phyloP scores from a whole-genome alignment of 2,797 vertebrate species.

The Simalia tracyae region DNA sequence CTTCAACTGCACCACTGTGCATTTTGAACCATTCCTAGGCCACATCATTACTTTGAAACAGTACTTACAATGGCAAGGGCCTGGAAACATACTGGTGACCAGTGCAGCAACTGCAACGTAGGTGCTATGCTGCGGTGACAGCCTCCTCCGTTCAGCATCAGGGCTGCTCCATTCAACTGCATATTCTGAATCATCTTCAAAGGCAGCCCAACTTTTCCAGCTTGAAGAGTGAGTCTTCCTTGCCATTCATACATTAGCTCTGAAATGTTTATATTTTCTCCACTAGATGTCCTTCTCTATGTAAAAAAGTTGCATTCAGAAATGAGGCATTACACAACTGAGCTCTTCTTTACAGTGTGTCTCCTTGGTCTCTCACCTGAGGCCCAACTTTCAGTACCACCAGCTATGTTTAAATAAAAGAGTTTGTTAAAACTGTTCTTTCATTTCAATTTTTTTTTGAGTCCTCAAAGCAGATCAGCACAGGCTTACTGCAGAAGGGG shows the following conservation, averaged over 20 bases:
- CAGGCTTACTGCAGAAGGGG: neutral
- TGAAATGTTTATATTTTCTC: neutral
- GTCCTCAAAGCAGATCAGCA: neutral
- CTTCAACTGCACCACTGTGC: too few relatives aligned
- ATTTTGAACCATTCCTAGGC: neutral
- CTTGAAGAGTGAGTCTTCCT: neutral
- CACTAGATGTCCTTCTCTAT: slow-evolving; percentile 25
- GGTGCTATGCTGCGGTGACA: neutral
- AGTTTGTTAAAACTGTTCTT: neutral
- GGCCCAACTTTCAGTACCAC: neutral
- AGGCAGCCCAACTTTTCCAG: neutral
- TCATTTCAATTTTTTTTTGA: neutral
- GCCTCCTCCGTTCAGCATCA: neutral
- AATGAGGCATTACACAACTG: neutral
- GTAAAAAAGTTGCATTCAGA: neutral
- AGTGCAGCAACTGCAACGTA: neutral
- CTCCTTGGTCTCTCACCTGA: neutral
- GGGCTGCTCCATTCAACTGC: neutral
- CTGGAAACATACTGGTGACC: neutral
- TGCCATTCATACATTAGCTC: neutral
- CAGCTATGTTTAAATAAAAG: neutral
- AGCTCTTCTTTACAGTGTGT: neutral
- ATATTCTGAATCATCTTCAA: neutral
- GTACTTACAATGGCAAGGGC: neutral
- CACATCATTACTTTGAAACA: neutral